Percentiles rank a stretch among this genome's conserved stretches.
Evolutionary conservation across 2,888 invertebrate species (phyloP).

Genomic region (Chironomus riparius): DNA sequence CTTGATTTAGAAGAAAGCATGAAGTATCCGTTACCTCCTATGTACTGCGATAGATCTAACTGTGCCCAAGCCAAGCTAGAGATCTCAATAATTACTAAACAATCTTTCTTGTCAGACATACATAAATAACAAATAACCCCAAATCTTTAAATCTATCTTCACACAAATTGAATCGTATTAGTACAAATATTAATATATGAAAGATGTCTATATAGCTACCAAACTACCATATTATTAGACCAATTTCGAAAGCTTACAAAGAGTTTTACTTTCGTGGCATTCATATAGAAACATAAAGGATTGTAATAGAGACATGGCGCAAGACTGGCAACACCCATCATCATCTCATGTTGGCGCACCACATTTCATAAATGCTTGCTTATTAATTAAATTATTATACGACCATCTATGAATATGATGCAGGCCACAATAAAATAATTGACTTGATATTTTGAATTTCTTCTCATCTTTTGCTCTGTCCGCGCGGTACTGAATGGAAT

Average conservation of each 20-base stretch:
- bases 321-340: constrained; percentile 10
- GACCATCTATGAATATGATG: not conserved
- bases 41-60: no score
- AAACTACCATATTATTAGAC: constrained; percentile 7
- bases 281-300: not conserved
- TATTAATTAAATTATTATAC: constrained; percentile 22
- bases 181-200: no score
- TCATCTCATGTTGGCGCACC: not conserved
- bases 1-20: no score
- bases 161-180: no score
- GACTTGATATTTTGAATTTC: not conserved
- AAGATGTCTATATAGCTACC: no score
- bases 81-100: no score
- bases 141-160: no score
- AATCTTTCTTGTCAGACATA: no score
- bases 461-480: no score
- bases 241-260: constrained; percentile 9
- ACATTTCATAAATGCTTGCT: constrained; percentile 16
- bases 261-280: constrained; percentile 18
- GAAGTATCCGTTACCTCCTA: no score
- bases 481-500: not conserved
- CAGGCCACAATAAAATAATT: constrained; percentile 15
- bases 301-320: constrained; percentile 14
- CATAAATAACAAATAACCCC: no score
- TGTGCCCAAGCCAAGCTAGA: no score